Conservation (phyloP, 2,888 invertebrate genomes). For the Catocala sponsa region DNA sequence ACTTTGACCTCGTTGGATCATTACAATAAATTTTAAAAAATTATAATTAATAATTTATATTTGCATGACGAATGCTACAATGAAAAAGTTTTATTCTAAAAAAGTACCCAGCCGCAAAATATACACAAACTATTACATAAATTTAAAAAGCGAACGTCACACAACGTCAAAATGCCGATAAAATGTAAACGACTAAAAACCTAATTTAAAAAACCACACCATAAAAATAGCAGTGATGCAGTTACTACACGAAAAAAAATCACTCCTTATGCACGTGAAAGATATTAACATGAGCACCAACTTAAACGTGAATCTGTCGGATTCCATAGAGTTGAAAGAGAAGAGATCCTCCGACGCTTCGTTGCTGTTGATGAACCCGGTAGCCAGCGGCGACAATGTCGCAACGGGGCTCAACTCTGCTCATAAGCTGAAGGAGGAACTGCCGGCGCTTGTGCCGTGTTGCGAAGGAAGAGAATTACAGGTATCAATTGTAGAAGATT, state of each 20-base stretch:
- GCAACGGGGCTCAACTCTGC: constrained; percentile 69
- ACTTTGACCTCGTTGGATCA: too few species aligned
- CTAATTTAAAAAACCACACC: constrained; percentile 36
- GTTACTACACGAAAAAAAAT: constrained; percentile 72
- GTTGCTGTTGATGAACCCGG: constrained; percentile 76
- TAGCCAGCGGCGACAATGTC: constrained; percentile 83
- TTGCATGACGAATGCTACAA: not conserved
- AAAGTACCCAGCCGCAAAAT: constrained; percentile 12
- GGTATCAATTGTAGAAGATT: constrained; percentile 47
- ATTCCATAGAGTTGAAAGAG: constrained; percentile 74
- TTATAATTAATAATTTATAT: too few species aligned
- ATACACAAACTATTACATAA: constrained; percentile 14
- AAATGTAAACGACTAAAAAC: constrained; percentile 69
- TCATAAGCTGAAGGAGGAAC: constrained; percentile 76
- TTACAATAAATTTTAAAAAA: too few species aligned
- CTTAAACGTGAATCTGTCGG: constrained; percentile 50
- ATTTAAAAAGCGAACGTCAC: constrained; percentile 70
- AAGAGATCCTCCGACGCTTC: constrained; percentile 74
- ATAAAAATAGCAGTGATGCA: constrained; percentile 67
- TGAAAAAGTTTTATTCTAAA: not conserved
- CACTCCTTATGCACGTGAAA: constrained; percentile 56
- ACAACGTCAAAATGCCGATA: constrained; percentile 68
- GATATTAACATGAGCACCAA: constrained; percentile 63
- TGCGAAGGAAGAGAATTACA: constrained; percentile 81
- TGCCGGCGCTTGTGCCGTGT: constrained; percentile 78